Conservation (phyloP, 2,113 vertebrate species). For the Panthera tigris region DNA sequence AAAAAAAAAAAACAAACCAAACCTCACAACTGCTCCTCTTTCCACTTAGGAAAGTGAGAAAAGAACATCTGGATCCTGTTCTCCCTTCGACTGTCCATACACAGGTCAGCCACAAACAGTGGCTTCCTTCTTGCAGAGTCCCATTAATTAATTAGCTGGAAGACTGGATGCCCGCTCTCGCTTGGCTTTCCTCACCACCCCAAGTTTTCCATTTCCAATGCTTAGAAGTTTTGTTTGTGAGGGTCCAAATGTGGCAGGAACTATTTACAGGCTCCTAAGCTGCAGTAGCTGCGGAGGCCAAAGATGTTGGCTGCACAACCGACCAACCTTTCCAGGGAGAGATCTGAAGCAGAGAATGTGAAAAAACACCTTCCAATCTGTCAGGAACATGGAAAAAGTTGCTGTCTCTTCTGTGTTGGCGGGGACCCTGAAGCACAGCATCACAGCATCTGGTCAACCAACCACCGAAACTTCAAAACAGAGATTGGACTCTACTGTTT, state of each 20-base stretch:
- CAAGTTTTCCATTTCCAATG: conserved; percentile 55
- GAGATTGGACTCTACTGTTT: conserved; percentile 39
- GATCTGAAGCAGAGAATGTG: conserved; percentile 63
- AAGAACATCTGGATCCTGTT: conserved; percentile 34
- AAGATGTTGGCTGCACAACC: conserved; percentile 71
- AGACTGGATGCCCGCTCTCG: background rate
- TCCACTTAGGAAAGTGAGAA: background rate
- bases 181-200: conserved; percentile 30
- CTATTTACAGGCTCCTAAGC: conserved; percentile 58
- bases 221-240: conserved; percentile 74
- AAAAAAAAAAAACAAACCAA: background rate
- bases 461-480: conserved; percentile 59
- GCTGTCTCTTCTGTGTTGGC: conserved; percentile 56
- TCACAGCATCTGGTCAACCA: conserved; percentile 63
- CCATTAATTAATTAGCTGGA: conserved; percentile 44
- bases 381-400: conserved; percentile 75
- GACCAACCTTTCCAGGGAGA: conserved; percentile 70
- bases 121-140: conserved; percentile 52
- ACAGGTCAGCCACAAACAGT: conserved; percentile 50
- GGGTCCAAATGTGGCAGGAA: conserved; percentile 68
- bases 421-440: conserved; percentile 8
- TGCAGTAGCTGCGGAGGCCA: conserved; percentile 45
- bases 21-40: background rate
- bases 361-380: conserved; percentile 70
- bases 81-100: background rate